Base-by-base conservation (phyloP, 2,113 vertebrate species). In the Erpornis zantholeuca region DNA sequence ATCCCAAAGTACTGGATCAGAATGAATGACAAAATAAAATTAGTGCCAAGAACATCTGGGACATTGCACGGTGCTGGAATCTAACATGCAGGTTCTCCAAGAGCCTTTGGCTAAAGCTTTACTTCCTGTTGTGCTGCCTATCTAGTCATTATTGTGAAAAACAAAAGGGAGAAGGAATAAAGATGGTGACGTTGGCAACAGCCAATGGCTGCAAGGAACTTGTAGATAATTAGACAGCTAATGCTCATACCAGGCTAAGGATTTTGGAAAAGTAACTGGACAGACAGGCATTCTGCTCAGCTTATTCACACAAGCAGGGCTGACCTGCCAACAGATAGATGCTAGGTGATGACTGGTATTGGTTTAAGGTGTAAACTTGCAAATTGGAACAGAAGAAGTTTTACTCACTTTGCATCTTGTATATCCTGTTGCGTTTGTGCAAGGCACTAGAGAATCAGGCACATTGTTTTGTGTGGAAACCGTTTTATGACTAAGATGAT, bases 371-470 rank as follows among this genome's bases (percentile, higher is more conserved):
- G 45, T 59, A 92, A 88, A 81, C 64, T 56, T 27, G 40, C 68
- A 86, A 35, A 45, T 4, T 25, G 60, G 90, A 56, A 89, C 23
- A 44, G 88, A 70, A 45, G 54, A 70, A 45, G 54, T 86, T 83
- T 73, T 78, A 64, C 60, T 90, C 64, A 47, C 64, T 96, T 59
- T 52, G 44, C 79, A 77, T 92, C 72, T 66, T 52, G 53, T 63
- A 72, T 38, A 64, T 84, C 38, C 47, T 38, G 44, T 44, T 35
- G 84, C 3, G 7, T 42, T 54, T 66, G 87, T 81, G 95, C 94
- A 97, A 97, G 95, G 96, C 95, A 97, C 94, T 94, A 77, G 33
- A 88, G 60, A 93, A 88, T 95, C 56, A 96, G 95, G 94, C 96
- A 96, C 94, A 27, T 68, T 31, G 54, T 90, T 94, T 40, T 53